These are phyloP conservation scores for Myanophis thanlyinensis DNA, from an alignment of 2,113 vertebrate genomes.

Conservation along the genomic window DNA sequence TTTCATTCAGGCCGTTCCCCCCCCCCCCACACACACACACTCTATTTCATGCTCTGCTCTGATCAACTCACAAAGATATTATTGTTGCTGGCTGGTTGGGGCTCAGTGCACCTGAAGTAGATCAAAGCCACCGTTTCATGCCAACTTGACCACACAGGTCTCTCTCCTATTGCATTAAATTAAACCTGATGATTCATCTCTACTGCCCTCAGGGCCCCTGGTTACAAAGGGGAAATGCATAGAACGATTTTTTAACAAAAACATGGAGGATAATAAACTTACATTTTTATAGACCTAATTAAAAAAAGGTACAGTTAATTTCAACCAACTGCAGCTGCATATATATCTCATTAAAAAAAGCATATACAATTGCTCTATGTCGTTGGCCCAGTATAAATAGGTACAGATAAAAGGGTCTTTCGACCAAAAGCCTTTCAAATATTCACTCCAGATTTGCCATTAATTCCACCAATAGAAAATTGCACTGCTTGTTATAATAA, in stretches of 20 bases:
- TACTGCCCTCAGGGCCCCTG: conserved; percentile 66
- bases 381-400: conserved; percentile 19
- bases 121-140: conserved; percentile 71
- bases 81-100: conserved; percentile 68
- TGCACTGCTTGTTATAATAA: conserved; percentile 16
- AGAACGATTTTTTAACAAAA: conserved; percentile 63
- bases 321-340: conserved; percentile 72
- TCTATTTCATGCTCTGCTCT: conserved; percentile 44
- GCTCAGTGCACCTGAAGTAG: conserved; percentile 73
- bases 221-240: conserved; percentile 42
- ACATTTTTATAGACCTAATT: conserved; percentile 73
- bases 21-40: conserved; percentile 26
- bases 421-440: conserved; percentile 45
- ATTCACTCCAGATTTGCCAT: conserved; percentile 56
- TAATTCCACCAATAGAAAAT: conserved; percentile 40
- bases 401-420: conserved; percentile 40
- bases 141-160: conserved; percentile 74
- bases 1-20: conserved; percentile 66
- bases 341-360: conserved; percentile 61
- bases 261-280: conserved; percentile 68
- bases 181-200: conserved; percentile 75
- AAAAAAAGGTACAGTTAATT: conserved; percentile 72
- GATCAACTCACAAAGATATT: conserved; percentile 76
- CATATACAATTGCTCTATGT: conserved; percentile 59
- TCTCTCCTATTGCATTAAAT: conserved; percentile 72